Percentiles rank a stretch among this genome's conserved stretches.
Evolutionary conservation across 1,140 invertebrate species (phyloP).

Genomic region (Psilanteris sp.): DNA sequence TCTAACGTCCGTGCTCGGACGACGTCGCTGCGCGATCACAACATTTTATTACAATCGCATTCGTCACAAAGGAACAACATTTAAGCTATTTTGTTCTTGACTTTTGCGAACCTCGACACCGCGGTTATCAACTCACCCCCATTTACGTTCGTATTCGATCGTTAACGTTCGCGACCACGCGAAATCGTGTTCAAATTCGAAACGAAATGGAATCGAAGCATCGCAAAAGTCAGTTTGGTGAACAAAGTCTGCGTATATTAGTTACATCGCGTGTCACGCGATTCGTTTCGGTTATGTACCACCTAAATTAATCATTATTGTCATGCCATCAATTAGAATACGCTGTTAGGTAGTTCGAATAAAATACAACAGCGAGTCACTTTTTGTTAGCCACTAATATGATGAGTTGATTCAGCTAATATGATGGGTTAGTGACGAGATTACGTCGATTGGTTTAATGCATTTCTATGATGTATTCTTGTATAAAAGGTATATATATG

Average conservation of each 20-base stretch:
- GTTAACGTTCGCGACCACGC: too few relatives aligned
- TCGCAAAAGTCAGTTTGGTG: conserved; percentile 54
- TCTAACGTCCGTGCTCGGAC: conserved; percentile 91
- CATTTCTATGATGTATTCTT: conserved; percentile 15
- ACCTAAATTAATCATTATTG: conserved; percentile 55
- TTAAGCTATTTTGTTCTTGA: conserved; percentile 57
- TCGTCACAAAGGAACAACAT: not conserved
- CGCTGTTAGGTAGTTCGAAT: conserved; percentile 54
- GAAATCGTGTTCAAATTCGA: too few relatives aligned
- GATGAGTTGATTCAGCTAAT: conserved; percentile 56
- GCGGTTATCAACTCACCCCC: too few relatives aligned
- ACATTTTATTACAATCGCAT: conserved; percentile 10
- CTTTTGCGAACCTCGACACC: conserved; percentile 60
- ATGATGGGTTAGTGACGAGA: conserved; percentile 59
- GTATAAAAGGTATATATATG: too few relatives aligned
- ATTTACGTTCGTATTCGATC: conserved; percentile 49
- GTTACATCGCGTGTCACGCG: conserved; percentile 46
- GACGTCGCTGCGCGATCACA: conserved; percentile 84
- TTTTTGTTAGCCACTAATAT: conserved; percentile 60
- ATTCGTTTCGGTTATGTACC: conserved; percentile 36
- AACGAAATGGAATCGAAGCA: too few relatives aligned
- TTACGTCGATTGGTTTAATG: conserved; percentile 44
- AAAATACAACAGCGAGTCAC: conserved; percentile 50
- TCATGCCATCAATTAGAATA: conserved; percentile 54
- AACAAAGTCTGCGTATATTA: conserved; percentile 44